Base-by-base conservation (phyloP, 2,888 invertebrate species). In the Lymantria monacha region DNA sequence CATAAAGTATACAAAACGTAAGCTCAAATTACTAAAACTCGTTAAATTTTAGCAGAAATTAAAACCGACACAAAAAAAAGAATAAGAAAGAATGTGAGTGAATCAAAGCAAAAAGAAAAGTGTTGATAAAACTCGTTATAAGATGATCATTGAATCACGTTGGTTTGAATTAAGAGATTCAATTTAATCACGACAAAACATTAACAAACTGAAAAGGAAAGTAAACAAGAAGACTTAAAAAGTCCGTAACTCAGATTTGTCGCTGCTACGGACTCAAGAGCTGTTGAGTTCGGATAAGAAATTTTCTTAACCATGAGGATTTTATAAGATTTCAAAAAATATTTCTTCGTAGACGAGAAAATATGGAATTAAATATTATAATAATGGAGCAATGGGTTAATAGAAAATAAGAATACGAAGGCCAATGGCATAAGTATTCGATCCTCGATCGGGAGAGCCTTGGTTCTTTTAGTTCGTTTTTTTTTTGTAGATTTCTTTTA, bases 251-350 rank as follows among this genome's bases (percentile, higher is more conserved):
- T 74, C 68, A 66, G 70, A 74, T 76, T 75, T 75, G 74, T 78
- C 74, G 71, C 72, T 74, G 73, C 73, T 8, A 68, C 51, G 58
- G 63, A 69, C 64, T 69, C 55, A 52, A 62, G 70, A 61, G 70
- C 78, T 83, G 82, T 66, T 66, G 58, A 72, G 63, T 69, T 66
- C 59, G 74, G 83, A 84, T 85, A 83, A 81, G 74, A 69, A 77
- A 81, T 66, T 84, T 41, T 79, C 62, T 49, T 56, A 71, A 74
- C 72, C 73, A 71, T 67, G 69, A 61, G 69, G 70, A 66, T 74
- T 74, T 75, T 70, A 72, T 71, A 74, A 74, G 72, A 78, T 76
- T 79, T 71, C 65, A 63, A 65, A 70, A 70, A 68, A 66, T 51
- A 70, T 59, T 75, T 71, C 44, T 49, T 49, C 38, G 51, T 46